A percentile compares a stretch with the other conserved stretches of the same genome.
Evolutionary conservation across 2,888 invertebrate genomes (phyloP).

Genomic region (Chloromyia formosa): DNA sequence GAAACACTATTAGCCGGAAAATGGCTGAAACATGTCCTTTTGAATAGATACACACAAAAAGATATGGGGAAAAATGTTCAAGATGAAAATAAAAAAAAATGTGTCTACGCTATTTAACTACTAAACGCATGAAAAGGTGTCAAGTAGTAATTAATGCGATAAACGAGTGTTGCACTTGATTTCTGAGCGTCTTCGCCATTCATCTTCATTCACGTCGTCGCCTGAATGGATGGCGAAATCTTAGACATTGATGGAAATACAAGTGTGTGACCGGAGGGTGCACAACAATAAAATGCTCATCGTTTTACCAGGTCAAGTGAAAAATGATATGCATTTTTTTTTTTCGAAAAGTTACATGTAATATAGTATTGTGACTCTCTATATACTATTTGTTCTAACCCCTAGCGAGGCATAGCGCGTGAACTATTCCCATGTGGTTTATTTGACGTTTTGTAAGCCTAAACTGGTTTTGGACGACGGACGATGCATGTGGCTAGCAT

Average conservation of each 20-base stretch:
- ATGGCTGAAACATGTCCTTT: background rate
- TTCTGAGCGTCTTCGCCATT: background rate
- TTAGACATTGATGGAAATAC: background rate
- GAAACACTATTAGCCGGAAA: too few species aligned
- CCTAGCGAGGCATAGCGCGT: too few species aligned
- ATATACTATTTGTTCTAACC: too few species aligned
- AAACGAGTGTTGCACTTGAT: slow-evolving; percentile 4
- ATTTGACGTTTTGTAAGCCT: too few species aligned
- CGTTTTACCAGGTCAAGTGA: background rate
- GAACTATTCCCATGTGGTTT: too few species aligned
- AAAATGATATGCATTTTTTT: background rate
- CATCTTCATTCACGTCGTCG: background rate
- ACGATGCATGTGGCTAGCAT: too few species aligned
- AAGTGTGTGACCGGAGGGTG: background rate
- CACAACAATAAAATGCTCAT: background rate
- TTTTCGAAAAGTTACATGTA: background rate
- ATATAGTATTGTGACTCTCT: too few species aligned
- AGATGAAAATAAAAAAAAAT: background rate
- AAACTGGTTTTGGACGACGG: too few species aligned
- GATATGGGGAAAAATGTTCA: background rate
- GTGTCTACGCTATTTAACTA: slow-evolving; percentile 15
- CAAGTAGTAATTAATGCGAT: slow-evolving; percentile 41
- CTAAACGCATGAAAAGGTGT: slow-evolving; percentile 22
- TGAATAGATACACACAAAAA: background rate
- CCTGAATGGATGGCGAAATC: background rate